These are phyloP conservation scores for Ischnura elegans DNA, from an alignment of 2,888 invertebrate species.

Conservation along the genomic window DNA sequence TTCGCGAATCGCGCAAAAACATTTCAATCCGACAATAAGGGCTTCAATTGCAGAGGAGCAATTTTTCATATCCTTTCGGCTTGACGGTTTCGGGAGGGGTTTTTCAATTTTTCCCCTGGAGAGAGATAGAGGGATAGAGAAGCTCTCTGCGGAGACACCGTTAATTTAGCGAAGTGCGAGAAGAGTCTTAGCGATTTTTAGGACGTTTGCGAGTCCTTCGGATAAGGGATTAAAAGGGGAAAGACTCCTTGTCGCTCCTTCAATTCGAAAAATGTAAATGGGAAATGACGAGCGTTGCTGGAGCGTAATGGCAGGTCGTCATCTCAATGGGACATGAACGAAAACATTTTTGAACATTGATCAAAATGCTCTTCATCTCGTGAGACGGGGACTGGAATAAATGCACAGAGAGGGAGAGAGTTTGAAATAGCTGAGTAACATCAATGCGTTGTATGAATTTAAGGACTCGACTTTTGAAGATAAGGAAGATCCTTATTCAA, in stretches of 20 bases:
- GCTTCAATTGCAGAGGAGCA: slow-evolving; percentile 22
- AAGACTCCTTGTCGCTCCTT: background rate
- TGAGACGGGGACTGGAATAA: background rate
- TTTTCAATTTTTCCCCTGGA: background rate
- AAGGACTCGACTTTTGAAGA: background rate
- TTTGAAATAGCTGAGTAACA: background rate
- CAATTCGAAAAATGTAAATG: background rate
- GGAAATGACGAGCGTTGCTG: background rate
- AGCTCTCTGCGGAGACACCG: background rate
- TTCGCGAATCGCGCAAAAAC: background rate
- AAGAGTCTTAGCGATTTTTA: background rate
- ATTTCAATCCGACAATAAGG: slow-evolving; percentile 25
- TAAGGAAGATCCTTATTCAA: too few species aligned
- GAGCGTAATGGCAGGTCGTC: slow-evolving; percentile 16
- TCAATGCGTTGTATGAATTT: background rate
- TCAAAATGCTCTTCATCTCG: background rate
- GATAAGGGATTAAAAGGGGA: background rate
- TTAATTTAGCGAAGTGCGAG: slow-evolving; percentile 24
- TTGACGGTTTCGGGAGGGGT: slow-evolving; percentile 6
- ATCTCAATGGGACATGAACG: background rate
- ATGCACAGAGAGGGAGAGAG: background rate
- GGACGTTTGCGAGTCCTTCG: background rate
- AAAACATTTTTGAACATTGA: background rate
- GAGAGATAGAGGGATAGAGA: background rate
- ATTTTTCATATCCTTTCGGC: slow-evolving; percentile 5